Conservation (phyloP, 2,113 vertebrate species). For the Tetrao urogallus region DNA sequence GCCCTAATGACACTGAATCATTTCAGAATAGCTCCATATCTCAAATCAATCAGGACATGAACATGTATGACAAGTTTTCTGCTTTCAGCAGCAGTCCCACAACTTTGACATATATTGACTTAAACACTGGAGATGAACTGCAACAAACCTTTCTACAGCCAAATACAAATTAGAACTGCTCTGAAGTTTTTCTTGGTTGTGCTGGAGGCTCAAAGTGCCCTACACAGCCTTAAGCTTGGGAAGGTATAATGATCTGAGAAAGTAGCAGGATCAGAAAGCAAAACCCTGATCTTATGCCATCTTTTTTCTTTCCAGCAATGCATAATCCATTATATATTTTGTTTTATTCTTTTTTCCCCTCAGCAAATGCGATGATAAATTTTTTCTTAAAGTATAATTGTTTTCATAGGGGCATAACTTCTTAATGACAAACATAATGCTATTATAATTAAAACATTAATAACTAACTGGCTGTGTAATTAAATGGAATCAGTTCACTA, state of each 20-base stretch:
- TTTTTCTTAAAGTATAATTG: neutral
- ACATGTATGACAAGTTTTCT: neutral
- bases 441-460: constrained; percentile 50
- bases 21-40: neutral
- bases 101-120: neutral
- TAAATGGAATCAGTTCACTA: constrained; percentile 21
- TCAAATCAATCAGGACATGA: neutral
- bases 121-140: neutral
- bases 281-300: neutral
- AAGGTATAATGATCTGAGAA: neutral
- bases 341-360: neutral
- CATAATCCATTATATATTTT: neutral
- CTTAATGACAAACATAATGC: constrained; percentile 3
- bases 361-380: neutral
- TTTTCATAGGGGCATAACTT: neutral
- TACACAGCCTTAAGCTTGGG: neutral
- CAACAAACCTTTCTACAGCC: neutral
- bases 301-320: neutral
- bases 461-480: constrained; percentile 43
- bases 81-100: neutral
- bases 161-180: neutral
- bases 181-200: neutral
- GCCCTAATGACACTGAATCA: neutral
- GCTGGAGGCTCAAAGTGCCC: neutral
- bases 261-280: neutral